A percentile compares a stretch with the other conserved stretches of the same genome.
These are phyloP conservation scores for Lasioglossum marginatum DNA, from an alignment of 2,888 invertebrate genomes.

Conservation along the genomic window DNA sequence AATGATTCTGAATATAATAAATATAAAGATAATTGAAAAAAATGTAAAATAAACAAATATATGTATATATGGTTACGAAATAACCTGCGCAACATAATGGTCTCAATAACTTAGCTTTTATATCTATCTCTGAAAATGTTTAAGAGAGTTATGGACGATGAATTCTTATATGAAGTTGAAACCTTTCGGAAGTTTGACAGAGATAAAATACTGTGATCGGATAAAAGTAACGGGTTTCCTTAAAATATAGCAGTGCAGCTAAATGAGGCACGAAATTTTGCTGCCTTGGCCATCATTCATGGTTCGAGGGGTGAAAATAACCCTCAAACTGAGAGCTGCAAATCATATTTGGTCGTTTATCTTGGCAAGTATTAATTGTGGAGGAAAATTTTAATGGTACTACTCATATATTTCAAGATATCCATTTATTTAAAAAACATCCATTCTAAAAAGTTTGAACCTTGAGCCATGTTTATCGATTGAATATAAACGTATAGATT, in stretches of 20 bases:
- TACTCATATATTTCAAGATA: not conserved
- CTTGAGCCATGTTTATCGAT: not conserved
- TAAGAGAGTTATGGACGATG: not conserved
- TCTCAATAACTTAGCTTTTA: not conserved
- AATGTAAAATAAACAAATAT: not conserved
- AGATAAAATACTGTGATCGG: not conserved
- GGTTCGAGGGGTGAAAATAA: not conserved
- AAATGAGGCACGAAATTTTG: slow-evolving; percentile 2
- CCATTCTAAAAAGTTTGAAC: not conserved
- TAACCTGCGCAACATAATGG: not conserved
- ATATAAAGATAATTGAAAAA: not conserved
- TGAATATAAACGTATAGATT: no score
- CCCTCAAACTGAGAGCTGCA: not conserved
- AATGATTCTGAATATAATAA: not conserved
- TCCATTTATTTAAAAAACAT: not conserved
- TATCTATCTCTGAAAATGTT: not conserved
- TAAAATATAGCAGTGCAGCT: not conserved
- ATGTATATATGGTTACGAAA: not conserved
- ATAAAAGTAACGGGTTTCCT: not conserved
- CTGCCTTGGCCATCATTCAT: not conserved
- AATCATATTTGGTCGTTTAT: not conserved
- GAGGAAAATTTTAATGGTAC: not conserved
- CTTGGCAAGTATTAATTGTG: not conserved
- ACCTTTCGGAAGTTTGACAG: not conserved
- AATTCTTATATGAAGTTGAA: not conserved